These are phyloP conservation scores for Catharus ustulatus DNA, from an alignment of 2,797 vertebrate genomes.

Conservation along the genomic window DNA sequence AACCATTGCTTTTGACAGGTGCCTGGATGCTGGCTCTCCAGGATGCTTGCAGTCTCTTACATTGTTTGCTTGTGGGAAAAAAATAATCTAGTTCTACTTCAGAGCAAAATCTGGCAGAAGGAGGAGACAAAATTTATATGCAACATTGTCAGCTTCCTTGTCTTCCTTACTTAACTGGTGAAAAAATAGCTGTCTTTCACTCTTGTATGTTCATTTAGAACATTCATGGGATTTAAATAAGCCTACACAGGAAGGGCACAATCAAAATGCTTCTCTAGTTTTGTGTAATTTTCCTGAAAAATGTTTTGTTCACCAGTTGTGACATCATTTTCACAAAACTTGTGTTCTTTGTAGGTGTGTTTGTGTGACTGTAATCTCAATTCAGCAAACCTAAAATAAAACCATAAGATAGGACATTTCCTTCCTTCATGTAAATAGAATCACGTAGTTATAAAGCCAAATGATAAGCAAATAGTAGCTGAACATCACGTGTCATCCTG, in stretches of 20 bases:
- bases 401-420: background rate
- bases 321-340: background rate
- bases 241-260: background rate
- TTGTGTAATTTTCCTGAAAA: background rate
- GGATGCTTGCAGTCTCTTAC: background rate
- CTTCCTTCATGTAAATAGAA: background rate
- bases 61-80: fast-evolving
- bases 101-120: background rate
- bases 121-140: background rate
- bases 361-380: background rate
- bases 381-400: slow-evolving; percentile 15
- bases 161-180: background rate
- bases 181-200: background rate
- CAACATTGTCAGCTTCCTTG: background rate
- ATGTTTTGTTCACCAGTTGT: background rate
- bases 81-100: background rate
- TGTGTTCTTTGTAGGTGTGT: background rate
- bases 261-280: background rate
- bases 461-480: background rate
- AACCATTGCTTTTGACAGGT: background rate
- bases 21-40: background rate
- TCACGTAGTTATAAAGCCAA: background rate
- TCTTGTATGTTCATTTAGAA: background rate
- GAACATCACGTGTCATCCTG: background rate
- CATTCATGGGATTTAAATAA: background rate